These are phyloP conservation scores for Phaethornis superciliosus DNA, from an alignment of 2,113 vertebrate genomes.

Conservation along the genomic window DNA sequence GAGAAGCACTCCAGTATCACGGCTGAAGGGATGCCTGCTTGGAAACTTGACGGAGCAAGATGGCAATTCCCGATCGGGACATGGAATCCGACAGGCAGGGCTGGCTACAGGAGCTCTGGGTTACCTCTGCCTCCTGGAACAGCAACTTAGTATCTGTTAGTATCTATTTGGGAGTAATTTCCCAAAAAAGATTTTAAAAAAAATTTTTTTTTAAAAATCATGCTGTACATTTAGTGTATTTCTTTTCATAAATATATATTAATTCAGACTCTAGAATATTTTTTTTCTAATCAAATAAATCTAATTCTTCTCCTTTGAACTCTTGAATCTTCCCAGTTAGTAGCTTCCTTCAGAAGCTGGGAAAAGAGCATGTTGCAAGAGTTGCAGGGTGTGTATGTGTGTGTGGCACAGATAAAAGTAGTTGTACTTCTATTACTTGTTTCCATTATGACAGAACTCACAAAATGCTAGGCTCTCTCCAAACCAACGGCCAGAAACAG, in stretches of 20 bases:
- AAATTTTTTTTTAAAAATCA: too few relatives aligned
- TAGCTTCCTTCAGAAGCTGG: background rate
- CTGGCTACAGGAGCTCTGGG: accelerated
- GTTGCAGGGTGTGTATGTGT: background rate
- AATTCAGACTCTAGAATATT: background rate
- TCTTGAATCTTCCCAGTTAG: background rate
- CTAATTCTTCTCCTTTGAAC: background rate
- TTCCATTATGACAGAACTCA: constrained; percentile 25
- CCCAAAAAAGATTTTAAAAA: background rate
- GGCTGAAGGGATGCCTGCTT: accelerated
- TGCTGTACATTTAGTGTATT: background rate
- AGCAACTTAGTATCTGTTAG: background rate
- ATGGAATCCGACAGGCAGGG: too few relatives aligned
- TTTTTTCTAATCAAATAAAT: background rate
- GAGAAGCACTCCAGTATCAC: background rate
- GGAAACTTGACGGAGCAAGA: background rate
- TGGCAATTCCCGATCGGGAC: background rate
- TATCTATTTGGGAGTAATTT: background rate
- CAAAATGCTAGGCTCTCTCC: background rate
- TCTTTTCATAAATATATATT: background rate
- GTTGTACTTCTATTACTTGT: constrained; percentile 18
- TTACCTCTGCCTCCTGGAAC: background rate
- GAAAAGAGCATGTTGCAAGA: background rate
- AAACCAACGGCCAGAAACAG: background rate
- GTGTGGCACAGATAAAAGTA: constrained; percentile 2